phyloP scores from a whole-genome alignment of 2,797 vertebrate genomes.

The Liasis olivaceus region DNA sequence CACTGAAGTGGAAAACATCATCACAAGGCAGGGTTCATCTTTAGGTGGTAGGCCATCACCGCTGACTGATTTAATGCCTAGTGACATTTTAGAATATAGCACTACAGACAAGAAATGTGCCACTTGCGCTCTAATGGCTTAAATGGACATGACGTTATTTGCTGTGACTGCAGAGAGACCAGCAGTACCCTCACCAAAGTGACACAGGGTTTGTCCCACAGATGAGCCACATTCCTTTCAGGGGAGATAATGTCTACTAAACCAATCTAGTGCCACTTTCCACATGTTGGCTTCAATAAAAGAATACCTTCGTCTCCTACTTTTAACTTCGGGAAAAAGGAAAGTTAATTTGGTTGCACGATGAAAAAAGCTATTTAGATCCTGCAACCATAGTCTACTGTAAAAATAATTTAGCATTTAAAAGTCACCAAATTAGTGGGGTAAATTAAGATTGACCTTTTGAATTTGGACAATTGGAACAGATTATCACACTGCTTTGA shows the following conservation, averaged over 20 bases:
- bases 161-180: slow-evolving; percentile 70
- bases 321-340: slow-evolving; percentile 64
- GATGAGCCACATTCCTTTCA: slow-evolving; percentile 70
- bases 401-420: slow-evolving; percentile 54
- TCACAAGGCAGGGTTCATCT: slow-evolving; percentile 76
- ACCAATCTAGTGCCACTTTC: slow-evolving; percentile 76
- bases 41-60: slow-evolving; percentile 80
- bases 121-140: slow-evolving; percentile 62
- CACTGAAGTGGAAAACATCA: slow-evolving; percentile 80
- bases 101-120: slow-evolving; percentile 69
- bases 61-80: slow-evolving; percentile 78
- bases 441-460: slow-evolving; percentile 48
- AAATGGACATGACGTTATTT: slow-evolving; percentile 69
- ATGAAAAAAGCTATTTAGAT: slow-evolving; percentile 73
- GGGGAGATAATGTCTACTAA: slow-evolving; percentile 58
- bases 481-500: background rate
- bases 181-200: slow-evolving; percentile 64
- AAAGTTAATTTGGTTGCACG: slow-evolving; percentile 59
- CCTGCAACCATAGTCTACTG: slow-evolving; percentile 74
- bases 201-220: slow-evolving; percentile 66
- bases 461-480: background rate
- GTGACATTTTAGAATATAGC: slow-evolving; percentile 79
- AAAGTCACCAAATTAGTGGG: slow-evolving; percentile 52
- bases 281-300: slow-evolving; percentile 77
- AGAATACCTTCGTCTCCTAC: slow-evolving; percentile 72